Conservation (phyloP, 2,113 vertebrate species). For the Sinocyclocheilus maitianheensis region DNA sequence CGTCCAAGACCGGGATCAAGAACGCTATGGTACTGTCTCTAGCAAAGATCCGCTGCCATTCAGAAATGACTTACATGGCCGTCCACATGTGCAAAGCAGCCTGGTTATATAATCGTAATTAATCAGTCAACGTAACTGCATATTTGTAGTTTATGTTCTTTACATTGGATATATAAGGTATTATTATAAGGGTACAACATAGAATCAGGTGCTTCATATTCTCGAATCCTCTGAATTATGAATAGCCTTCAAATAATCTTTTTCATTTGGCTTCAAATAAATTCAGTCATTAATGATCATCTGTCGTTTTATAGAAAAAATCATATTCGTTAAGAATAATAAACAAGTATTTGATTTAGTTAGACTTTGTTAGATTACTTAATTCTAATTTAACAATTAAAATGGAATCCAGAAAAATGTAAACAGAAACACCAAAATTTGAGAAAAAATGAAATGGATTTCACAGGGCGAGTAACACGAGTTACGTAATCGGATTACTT, state of each 20-base stretch:
- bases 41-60: not conserved
- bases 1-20: conserved; percentile 91
- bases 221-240: too few relatives aligned
- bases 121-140: not conserved
- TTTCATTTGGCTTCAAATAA: not conserved
- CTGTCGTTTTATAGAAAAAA: not conserved
- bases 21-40: conserved; percentile 83
- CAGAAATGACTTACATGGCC: not conserved
- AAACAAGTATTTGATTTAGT: not conserved
- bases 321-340: not conserved
- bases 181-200: not conserved
- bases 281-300: not conserved
- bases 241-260: not conserved
- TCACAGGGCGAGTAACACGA: too few relatives aligned
- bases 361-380: too few relatives aligned
- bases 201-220: not conserved
- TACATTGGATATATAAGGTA: not conserved
- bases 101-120: not conserved
- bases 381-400: too few relatives aligned
- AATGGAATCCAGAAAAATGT: too few relatives aligned
- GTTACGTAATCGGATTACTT: too few relatives aligned
- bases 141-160: too few relatives aligned
- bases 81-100: not conserved
- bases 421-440: too few relatives aligned
- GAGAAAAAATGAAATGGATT: too few relatives aligned